Conservation (phyloP, 2,113 vertebrate genomes). For the Syrmaticus mikado region DNA sequence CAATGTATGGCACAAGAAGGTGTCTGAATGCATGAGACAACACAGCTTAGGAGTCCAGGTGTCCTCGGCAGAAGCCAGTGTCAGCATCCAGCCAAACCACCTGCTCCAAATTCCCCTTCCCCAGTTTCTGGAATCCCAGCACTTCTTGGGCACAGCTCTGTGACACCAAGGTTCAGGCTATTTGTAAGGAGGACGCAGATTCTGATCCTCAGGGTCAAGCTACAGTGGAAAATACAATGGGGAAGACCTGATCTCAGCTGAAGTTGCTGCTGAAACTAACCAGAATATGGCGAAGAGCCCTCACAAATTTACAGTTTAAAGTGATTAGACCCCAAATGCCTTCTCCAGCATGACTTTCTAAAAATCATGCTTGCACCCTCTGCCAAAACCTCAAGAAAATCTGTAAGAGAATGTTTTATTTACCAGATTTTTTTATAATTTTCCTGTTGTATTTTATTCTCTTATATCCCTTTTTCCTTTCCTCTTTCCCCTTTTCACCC, state of each 20-base stretch:
- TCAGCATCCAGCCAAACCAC: not conserved
- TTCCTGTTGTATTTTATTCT: not conserved
- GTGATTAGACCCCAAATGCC: not conserved
- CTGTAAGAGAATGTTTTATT: not conserved
- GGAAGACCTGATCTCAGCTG: not conserved
- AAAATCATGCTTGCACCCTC: not conserved
- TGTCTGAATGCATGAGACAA: rapidly evolving
- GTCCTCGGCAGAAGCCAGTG: not conserved
- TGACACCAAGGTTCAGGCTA: not conserved
- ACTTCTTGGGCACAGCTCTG: not conserved
- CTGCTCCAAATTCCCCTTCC: not conserved
- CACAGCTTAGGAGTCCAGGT: not conserved
- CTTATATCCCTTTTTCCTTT: not conserved
- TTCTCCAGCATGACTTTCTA: not conserved
- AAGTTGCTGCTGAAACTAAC: not conserved
- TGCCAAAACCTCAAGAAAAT: not conserved
- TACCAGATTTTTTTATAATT: not conserved
- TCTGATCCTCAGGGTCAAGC: not conserved
- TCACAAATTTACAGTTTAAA: not conserved
- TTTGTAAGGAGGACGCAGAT: not conserved
- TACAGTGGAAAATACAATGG: not conserved
- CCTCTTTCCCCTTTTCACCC: not conserved
- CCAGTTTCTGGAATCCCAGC: not conserved
- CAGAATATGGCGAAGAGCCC: not conserved
- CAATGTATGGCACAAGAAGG: not conserved